phyloP scores from a whole-genome alignment of 2,888 invertebrate genomes.

The Notodonta ziczac region DNA sequence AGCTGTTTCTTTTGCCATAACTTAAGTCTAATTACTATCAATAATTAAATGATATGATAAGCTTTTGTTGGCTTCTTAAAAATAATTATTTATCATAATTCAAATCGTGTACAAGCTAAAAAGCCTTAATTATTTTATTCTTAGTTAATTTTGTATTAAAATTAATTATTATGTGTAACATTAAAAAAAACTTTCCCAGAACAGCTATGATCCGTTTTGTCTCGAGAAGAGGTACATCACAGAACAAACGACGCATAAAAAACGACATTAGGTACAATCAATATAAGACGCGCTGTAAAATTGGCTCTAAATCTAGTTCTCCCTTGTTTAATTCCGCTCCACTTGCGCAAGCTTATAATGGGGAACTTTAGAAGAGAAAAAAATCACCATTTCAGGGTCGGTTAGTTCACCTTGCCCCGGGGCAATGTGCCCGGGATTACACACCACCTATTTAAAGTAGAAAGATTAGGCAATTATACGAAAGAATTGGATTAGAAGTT shows the following conservation, averaged over 20 bases:
- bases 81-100: too few species aligned
- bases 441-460: conserved; percentile 62
- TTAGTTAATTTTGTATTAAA: too few species aligned
- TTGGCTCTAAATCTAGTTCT: conserved; percentile 65
- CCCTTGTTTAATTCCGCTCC: conserved; percentile 59
- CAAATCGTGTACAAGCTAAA: too few species aligned
- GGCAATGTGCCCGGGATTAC: conserved; percentile 52
- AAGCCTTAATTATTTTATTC: too few species aligned
- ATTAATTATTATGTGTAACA: too few species aligned
- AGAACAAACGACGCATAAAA: conserved; percentile 53
- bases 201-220: neutral
- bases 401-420: conserved; percentile 64
- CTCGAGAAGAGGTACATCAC: conserved; percentile 37
- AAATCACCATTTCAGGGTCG: conserved; percentile 76
- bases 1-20: too few species aligned
- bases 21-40: too few species aligned
- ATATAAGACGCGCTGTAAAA: conserved; percentile 59
- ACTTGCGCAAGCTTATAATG: conserved; percentile 47
- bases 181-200: too few species aligned
- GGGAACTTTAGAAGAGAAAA: conserved; percentile 61
- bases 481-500: conserved; percentile 62
- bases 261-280: conserved; percentile 60
- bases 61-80: too few species aligned
- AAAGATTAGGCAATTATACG: conserved; percentile 76
- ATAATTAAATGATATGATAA: too few species aligned